Evolutionary conservation across 2,888 invertebrate species (phyloP), one percentile per base, ranked within the genome.

Genomic region (Temnothorax rugatulus): DNA sequence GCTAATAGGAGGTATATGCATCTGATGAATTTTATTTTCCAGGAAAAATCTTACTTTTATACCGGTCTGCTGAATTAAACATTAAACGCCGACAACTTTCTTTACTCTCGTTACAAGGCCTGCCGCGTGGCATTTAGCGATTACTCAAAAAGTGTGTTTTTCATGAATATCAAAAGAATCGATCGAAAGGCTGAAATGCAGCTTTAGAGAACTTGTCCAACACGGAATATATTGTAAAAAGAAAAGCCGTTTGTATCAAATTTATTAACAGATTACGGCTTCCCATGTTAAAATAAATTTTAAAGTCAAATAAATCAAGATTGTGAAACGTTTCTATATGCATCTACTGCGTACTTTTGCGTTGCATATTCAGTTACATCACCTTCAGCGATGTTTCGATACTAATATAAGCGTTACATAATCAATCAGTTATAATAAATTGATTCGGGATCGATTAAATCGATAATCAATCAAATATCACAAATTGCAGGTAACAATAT

Each of bases 91-190:
- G 50, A n/a, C 21, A 29, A 66, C 18, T 69, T 69, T 71, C 54
- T 69, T 69, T 57, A 44, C 29, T 69, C 69, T 11, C 54, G 54
- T 4, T 52, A 29, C 52, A 52, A 68, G 25, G 61, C 52, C 34
- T 7, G 25, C 13, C 38, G 34, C 41, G 54, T 50, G 38, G 44
- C 52, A 76, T 52, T 38, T 64, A 52, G 52, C 25, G 13, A 38
- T 77, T 69, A 69, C 44, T 77, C 41, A 29, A 54, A 54, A 54
- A 50, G 18, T 71, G 13, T 64, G 41, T 77, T 77, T 77, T 77
- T 57, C 54, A 57, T 57, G 44, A 69, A 77, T 77, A 44, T 77
- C n/a, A 77, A 57, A 57, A 44, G 44, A 41, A 69, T 69, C 44
- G 29, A 69, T 44, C 11, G 11, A 44, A 44, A 29, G 44, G 44